Evolutionary conservation across 2,113 vertebrate species (phyloP).

Genomic region (Himantopus leucocephalus): DNA sequence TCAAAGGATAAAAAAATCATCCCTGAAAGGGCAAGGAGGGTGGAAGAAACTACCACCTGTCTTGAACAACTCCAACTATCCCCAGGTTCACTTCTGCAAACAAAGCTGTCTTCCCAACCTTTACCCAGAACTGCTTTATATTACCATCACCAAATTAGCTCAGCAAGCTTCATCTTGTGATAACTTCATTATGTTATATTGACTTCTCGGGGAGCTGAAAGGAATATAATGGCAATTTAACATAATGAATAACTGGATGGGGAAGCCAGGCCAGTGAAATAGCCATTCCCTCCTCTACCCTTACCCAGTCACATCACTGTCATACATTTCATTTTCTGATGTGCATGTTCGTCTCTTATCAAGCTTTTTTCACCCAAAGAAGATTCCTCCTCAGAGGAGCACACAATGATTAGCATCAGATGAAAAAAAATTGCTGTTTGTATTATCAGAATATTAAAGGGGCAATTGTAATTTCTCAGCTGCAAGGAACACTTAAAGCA

Average conservation of each 20-base stretch:
- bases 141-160: conserved; percentile 16
- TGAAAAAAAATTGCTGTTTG: not conserved
- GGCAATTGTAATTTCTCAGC: conserved; percentile 15
- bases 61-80: not conserved
- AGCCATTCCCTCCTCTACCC: not conserved
- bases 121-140: not conserved
- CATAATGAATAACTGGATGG: not conserved
- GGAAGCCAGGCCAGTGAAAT: not conserved
- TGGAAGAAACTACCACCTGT: not conserved
- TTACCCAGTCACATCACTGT: not conserved
- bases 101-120: not conserved
- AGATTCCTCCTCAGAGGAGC: not conserved
- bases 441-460: conserved; percentile 50
- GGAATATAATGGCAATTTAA: conserved; percentile 10
- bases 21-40: not conserved
- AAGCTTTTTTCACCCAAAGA: not conserved
- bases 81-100: not conserved
- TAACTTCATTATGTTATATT: conserved; percentile 34
- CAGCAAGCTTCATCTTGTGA: conserved; percentile 25
- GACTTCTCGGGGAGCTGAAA: conserved; percentile 21
- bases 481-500: conserved; percentile 43
- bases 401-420: not conserved
- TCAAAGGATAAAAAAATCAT: not conserved
- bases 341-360: not conserved
- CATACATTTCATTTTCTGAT: not conserved